Base-by-base conservation (phyloP, 2,888 invertebrate genomes). In the Pogonocherus hispidulus region DNA sequence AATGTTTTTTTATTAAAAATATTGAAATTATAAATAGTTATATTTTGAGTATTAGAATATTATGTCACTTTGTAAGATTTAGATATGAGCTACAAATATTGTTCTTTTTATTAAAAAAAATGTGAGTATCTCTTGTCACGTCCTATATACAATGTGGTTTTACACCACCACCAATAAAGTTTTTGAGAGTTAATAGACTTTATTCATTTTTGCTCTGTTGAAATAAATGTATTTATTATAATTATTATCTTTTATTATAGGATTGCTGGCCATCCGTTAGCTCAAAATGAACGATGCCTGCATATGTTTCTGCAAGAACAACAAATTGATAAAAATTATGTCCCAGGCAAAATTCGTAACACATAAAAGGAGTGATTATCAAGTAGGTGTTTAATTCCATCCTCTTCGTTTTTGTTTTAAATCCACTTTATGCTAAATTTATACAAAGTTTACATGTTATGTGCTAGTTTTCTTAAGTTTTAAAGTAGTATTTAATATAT, bases 231-330 rank as follows among this genome's bases (percentile, higher is more conserved):
- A n/a, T n/a, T n/a, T n/a, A n/a, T n/a, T n/a, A n/a, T n/a, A n/a
- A n/a, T n/a, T n/a, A n/a, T n/a, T n/a, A 3, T 27, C 27, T 16
- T 49, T 86, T 88, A 67, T 86, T 82, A 32, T 72, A 94, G 94
- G 90, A 97, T 99, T 84, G 98, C 98, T 59, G 99, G 99, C 66
- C 99, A 99, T 87, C 99, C 99, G 2, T 87, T 99, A 84, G 99
- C 99, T 68, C 99, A 99, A 88, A 99, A 99, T 86, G 99, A 99
- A 88, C 91, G 96, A 83, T 99, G 99, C 88, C 91, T 99, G 82
- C 99, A 99, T 87, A 99, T 99, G 96, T 99, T 99, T 89, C 91
- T 99, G 74, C 98, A 99, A 87, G 99, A 99, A 82, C 94, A 94
- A 56, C 92, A 93, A 82, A 99, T 99, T 86, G 99, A 99, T 88